phyloP scores from a whole-genome alignment of 2,113 vertebrate genomes.

The Pithys albifrons region DNA sequence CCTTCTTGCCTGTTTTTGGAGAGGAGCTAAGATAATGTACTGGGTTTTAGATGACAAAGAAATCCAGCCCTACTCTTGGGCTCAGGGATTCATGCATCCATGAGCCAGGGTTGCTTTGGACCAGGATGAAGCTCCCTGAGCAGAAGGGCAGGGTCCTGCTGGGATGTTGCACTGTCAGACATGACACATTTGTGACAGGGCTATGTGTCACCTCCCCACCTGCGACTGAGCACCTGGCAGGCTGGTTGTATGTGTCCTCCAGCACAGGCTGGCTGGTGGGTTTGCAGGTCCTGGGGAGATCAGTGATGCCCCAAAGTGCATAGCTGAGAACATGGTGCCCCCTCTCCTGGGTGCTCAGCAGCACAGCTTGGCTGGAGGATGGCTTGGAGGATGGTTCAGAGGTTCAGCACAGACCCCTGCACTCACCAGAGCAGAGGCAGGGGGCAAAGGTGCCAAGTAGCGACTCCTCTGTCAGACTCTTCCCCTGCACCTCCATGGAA shows the following conservation, averaged over 20 bases:
- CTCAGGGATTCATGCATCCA: rapidly evolving
- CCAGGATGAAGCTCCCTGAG: rapidly evolving
- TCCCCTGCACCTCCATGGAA: not conserved
- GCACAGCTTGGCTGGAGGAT: not conserved
- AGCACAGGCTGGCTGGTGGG: not conserved
- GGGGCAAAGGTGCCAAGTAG: not conserved
- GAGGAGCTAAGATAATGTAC: not conserved
- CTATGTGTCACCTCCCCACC: not conserved
- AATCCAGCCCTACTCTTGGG: not conserved
- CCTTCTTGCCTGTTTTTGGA: not conserved
- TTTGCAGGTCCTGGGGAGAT: not conserved
- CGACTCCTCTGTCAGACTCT: not conserved
- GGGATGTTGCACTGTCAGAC: not conserved
- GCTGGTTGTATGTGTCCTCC: not conserved
- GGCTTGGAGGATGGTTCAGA: not conserved
- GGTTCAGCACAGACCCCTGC: not conserved
- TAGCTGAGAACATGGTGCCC: not conserved
- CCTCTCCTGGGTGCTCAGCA: not conserved
- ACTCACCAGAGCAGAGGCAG: not conserved
- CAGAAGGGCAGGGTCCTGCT: rapidly evolving
- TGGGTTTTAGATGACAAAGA: not conserved
- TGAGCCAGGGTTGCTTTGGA: not conserved
- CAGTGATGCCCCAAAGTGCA: not conserved
- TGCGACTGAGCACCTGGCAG: not conserved
- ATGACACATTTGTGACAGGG: not conserved